Percentiles rank a stretch among this genome's conserved stretches.
phyloP scores from a whole-genome alignment of 2,797 vertebrate genomes.

The Apodemus agrarius region DNA sequence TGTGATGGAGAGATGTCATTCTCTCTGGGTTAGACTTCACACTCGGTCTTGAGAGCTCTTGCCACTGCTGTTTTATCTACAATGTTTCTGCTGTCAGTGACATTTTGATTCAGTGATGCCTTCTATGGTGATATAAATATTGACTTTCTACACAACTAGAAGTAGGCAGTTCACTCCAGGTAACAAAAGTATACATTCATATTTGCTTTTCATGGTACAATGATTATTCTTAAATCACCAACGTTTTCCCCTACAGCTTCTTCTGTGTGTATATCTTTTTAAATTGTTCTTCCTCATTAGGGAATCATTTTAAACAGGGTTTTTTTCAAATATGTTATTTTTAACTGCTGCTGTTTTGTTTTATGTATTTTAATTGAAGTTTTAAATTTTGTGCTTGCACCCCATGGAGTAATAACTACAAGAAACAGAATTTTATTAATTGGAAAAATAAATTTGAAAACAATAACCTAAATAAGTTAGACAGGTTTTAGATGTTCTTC shows the following conservation, averaged over 20 bases:
- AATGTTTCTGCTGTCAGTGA: background rate
- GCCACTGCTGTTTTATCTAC: background rate
- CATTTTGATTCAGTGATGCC: background rate
- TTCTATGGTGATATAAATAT: conserved; percentile 22
- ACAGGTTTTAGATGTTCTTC: conserved; percentile 63
- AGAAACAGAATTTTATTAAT: conserved; percentile 79
- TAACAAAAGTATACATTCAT: conserved; percentile 1
- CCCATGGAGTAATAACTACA: conserved; percentile 77
- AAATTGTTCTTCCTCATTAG: conserved; percentile 63
- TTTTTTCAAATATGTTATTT: conserved; percentile 76
- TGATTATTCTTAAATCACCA: conserved; percentile 61
- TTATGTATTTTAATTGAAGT: conserved; percentile 82
- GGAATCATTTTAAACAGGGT: conserved; percentile 71
- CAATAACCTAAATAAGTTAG: conserved; percentile 78
- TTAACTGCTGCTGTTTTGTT: conserved; percentile 77
- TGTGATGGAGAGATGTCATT: background rate
- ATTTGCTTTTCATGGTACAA: conserved; percentile 43
- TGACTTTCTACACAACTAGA: conserved; percentile 9
- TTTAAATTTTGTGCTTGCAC: conserved; percentile 81
- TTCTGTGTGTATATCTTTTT: conserved; percentile 59
- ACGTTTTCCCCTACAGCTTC: conserved; percentile 33
- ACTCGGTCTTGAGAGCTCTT: background rate
- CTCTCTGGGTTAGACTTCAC: background rate
- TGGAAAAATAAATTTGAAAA: conserved; percentile 83
- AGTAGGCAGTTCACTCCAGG: background rate